Conservation (phyloP, 2,888 invertebrate species). For the Chalcis sispes region DNA sequence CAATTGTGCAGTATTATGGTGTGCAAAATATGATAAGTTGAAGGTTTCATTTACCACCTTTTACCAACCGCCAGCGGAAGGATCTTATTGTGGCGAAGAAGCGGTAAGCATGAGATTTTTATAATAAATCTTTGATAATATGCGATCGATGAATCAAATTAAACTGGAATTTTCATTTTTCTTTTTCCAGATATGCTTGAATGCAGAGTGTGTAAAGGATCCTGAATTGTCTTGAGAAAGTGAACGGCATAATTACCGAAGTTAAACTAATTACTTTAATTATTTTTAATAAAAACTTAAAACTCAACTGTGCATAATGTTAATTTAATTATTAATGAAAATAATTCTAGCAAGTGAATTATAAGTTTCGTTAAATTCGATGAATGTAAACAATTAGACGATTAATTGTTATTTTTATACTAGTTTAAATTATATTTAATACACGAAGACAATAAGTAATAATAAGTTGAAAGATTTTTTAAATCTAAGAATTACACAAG, state of each 20-base stretch:
- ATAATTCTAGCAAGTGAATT: too few relatives aligned
- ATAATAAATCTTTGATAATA: not conserved
- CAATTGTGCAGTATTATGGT: conserved; percentile 20
- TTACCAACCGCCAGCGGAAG: conserved; percentile 33
- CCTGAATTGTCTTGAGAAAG: conserved; percentile 9
- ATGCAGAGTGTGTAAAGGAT: conserved; percentile 32
- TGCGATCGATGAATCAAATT: not conserved
- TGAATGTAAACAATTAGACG: too few relatives aligned
- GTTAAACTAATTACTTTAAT: not conserved
- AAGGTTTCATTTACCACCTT: conserved; percentile 18
- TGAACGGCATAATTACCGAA: too few relatives aligned
- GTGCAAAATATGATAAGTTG: not conserved
- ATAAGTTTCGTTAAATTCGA: too few relatives aligned
- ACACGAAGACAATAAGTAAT: too few relatives aligned
- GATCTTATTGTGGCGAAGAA: conserved; percentile 28
- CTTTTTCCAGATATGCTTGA: conserved; percentile 39
- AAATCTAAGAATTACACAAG: too few relatives aligned
- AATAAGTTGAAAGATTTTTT: too few relatives aligned
- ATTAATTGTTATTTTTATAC: too few relatives aligned
- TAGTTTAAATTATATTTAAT: too few relatives aligned
- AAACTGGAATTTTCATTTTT: not conserved
- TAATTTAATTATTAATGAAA: too few relatives aligned
- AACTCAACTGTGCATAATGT: too few relatives aligned
- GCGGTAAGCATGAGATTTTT: conserved; percentile 4
- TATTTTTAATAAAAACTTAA: too few relatives aligned